Percentiles rank a stretch among this genome's conserved stretches.
Evolutionary conservation across 2,113 vertebrate genomes (phyloP).

Genomic region (Paramormyrops kingsleyae): DNA sequence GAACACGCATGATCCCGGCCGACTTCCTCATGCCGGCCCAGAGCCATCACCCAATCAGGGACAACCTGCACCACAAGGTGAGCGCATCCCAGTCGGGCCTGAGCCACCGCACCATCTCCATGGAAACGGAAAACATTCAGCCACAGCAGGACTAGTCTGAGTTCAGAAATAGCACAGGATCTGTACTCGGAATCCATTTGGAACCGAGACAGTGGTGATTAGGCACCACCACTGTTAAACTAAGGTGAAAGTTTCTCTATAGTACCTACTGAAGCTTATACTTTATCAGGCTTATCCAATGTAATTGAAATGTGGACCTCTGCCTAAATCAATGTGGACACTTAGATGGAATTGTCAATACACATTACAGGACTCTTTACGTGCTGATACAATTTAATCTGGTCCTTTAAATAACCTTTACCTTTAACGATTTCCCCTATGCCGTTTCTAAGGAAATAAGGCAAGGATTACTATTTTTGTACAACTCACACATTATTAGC

Average conservation of each 20-base stretch:
- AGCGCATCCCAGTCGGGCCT: no score
- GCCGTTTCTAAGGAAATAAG: not conserved
- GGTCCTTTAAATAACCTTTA: not conserved
- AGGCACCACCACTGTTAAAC: not conserved
- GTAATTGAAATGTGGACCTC: not conserved
- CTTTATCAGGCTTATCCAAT: not conserved
- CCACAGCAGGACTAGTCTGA: not conserved
- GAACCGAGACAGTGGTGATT: not conserved
- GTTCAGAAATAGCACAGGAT: not conserved
- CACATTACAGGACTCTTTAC: not conserved
- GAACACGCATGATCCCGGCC: slow-evolving; percentile 89
- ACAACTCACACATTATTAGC: not conserved
- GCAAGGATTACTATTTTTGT: not conserved
- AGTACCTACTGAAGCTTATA: not conserved
- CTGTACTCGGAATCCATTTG: not conserved
- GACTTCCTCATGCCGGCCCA: slow-evolving; percentile 93
- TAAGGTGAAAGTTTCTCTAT: not conserved
- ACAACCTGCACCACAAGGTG: slow-evolving; percentile 91
- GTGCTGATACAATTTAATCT: not conserved
- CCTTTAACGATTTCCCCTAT: not conserved
- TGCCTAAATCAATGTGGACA: not conserved
- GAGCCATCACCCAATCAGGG: slow-evolving; percentile 83
- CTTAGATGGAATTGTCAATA: not conserved
- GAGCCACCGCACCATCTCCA: not conserved
- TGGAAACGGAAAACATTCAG: not conserved